These are phyloP conservation scores for Thalassaphorura encarpata DNA, from an alignment of 1,140 invertebrate species.

Conservation along the genomic window DNA sequence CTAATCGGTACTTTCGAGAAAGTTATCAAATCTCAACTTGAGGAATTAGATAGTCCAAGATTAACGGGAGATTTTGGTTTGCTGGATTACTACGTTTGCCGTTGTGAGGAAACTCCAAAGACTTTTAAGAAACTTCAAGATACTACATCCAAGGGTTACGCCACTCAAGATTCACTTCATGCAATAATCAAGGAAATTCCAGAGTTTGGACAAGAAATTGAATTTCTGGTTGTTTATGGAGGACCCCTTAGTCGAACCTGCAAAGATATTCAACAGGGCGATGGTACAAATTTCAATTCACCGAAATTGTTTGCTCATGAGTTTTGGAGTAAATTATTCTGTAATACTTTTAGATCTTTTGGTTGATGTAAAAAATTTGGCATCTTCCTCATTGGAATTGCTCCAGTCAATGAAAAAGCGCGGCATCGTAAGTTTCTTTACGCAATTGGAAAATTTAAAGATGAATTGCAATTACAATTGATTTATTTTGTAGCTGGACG, in stretches of 20 bases:
- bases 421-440: too few species aligned
- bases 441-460: too few species aligned
- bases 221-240: slow-evolving; percentile 54
- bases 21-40: slow-evolving; percentile 21
- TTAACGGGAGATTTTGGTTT: slow-evolving; percentile 25
- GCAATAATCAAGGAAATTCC: slow-evolving; percentile 23
- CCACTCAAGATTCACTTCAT: slow-evolving; percentile 9
- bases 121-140: slow-evolving; percentile 15
- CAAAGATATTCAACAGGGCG: slow-evolving; percentile 58
- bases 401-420: slow-evolving; percentile 14
- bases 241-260: slow-evolving; percentile 59
- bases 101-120: slow-evolving; percentile 5
- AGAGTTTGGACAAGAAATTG: slow-evolving; percentile 45
- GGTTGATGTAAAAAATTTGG: slow-evolving; percentile 21
- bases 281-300: too few species aligned
- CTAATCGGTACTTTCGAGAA: slow-evolving; percentile 14
- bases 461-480: too few species aligned
- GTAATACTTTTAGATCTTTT: slow-evolving; percentile 22
- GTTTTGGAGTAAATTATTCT: neutral
- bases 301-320: too few species aligned
- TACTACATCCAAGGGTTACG: slow-evolving; percentile 13
- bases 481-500: neutral
- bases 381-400: slow-evolving; percentile 19
- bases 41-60: slow-evolving; percentile 29
- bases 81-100: slow-evolving; percentile 26